Evolutionary conservation across 92 coral and sea anemone genomes (phyloP).

Genomic region (Micromussa lordhowensis): DNA sequence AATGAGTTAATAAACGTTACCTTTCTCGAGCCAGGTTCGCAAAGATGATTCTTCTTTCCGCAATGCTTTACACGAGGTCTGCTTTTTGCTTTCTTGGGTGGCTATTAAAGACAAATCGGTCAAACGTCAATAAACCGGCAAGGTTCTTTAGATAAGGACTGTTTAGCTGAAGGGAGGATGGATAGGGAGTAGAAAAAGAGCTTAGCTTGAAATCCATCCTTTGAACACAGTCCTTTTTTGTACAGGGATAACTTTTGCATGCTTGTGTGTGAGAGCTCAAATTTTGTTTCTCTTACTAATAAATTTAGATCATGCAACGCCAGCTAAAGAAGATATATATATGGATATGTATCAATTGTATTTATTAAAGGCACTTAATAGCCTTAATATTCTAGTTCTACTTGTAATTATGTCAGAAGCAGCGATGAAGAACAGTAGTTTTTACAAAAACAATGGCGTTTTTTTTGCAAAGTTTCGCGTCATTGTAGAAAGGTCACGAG

Average conservation of each 20-base stretch:
- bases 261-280: not conserved
- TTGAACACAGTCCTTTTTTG: not conserved
- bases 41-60: constrained; percentile 23
- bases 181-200: not conserved
- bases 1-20: not conserved
- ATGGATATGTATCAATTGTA: too few relatives aligned
- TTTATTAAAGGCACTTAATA: too few relatives aligned
- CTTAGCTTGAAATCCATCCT: not conserved
- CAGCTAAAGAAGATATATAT: not conserved
- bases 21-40: constrained; percentile 44
- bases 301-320: not conserved
- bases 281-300: not conserved
- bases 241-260: not conserved
- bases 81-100: constrained; percentile 1
- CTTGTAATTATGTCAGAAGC: not conserved
- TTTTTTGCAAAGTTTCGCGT: not conserved
- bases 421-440: not conserved
- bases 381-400: not conserved
- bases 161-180: not conserved
- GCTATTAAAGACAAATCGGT: not conserved
- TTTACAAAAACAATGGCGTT: not conserved
- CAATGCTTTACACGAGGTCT: constrained; percentile 22
- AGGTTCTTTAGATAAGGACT: not conserved
- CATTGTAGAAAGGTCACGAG: not conserved
- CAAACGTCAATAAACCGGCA: not conserved